Evolutionary conservation across 2,888 invertebrate genomes (phyloP).

Genomic region (Clunio marinus): DNA sequence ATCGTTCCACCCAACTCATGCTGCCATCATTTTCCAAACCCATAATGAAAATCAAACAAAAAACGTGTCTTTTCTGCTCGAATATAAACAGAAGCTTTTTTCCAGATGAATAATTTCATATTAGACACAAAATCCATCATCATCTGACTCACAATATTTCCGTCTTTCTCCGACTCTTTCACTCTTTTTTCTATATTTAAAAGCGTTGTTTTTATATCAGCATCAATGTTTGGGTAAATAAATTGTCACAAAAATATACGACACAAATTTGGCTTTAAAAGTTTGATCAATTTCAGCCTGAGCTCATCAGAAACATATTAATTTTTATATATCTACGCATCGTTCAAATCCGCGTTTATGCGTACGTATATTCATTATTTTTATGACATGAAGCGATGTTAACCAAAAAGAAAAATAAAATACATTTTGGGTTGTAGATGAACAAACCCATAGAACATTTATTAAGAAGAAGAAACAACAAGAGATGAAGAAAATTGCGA

Average conservation of each 20-base stretch:
- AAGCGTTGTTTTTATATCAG: neutral
- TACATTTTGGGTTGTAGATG: neutral
- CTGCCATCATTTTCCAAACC: neutral
- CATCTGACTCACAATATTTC: neutral
- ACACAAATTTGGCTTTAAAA: no score
- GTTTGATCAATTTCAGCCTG: neutral
- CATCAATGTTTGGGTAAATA: neutral
- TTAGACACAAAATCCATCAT: neutral
- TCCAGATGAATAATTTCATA: slow-evolving; percentile 8
- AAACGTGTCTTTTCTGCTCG: slow-evolving; percentile 16
- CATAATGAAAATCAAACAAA: slow-evolving; percentile 34
- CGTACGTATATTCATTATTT: neutral
- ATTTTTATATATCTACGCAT: neutral
- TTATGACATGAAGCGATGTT: neutral
- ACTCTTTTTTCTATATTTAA: neutral
- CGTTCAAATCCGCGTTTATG: neutral
- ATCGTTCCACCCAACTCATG: neutral
- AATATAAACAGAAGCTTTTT: slow-evolving; percentile 31
- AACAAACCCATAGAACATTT: no score
- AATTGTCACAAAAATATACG: neutral
- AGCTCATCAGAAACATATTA: slow-evolving; percentile 2
- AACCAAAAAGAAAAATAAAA: no score
- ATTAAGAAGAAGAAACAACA: no score
- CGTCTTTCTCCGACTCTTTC: neutral
- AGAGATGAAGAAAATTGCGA: no score